Base-by-base conservation (phyloP, 2,797 vertebrate genomes). In the Schizopygopsis malacanthus region DNA sequence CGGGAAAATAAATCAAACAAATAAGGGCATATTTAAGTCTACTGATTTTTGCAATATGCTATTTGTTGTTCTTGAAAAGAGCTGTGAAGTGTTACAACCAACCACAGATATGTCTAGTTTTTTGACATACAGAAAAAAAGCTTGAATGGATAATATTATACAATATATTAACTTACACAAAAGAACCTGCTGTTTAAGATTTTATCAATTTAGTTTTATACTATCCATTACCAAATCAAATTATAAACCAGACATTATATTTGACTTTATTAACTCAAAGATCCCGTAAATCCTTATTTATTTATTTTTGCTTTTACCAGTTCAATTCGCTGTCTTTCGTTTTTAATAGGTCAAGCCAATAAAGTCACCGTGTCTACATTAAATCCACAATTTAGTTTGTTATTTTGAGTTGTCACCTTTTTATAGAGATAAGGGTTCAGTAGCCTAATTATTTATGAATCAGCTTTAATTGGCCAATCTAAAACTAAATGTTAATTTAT, bases 371-470 rank as follows among this genome's bases (percentile, higher is more conserved):
- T 15, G n/a, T 47, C n/a, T 71, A 1, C 45, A 50, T 47, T 76
- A 52, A 22, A 37, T 54, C 2, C 73, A 37, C 75, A 41, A 13
- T 78, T 41, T 25, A 25, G 75, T 41, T 20, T 15, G 18, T 6
- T n/a, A 7, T 77, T 59, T 39, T 39, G 20, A 41, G 6, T 9
- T 78, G 47, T 73, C 25, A 28, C 4, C 15, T 15, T 72, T 70
- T 75, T 50, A 33, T 77, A 39, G 0, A 59, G 37, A 41, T 41
- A 59, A 4, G 12, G 43, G 22, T 25, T 22, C 37, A 78, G 20
- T 11, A 61, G 56, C 4, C 22, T 41, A n/a, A n/a, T 78, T 59
- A n/a, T 78, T 25, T 25, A 56, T 78, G 37, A 78, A 78, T 78
- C 12, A 25, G 12, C 20, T 41, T 59, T 78, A 41, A 78, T 41